Percentiles rank a stretch among this genome's conserved stretches.
These are phyloP conservation scores for Megalops atlanticus DNA, from an alignment of 2,113 vertebrate species.

Conservation along the genomic window DNA sequence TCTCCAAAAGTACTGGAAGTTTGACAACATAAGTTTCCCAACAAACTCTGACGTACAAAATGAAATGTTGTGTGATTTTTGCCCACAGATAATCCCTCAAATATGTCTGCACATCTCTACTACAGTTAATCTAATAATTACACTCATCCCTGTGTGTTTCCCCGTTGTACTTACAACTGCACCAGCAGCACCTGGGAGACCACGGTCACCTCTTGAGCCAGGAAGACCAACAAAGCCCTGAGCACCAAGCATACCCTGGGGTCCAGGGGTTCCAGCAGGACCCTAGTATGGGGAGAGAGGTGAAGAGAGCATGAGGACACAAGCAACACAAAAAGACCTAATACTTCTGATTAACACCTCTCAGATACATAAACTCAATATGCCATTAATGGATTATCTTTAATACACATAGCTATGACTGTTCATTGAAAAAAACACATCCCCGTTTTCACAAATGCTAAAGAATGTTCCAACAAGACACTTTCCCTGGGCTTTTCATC, in stretches of 20 bases:
- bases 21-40: too few relatives aligned
- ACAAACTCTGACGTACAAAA: background rate
- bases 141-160: background rate
- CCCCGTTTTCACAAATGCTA: too few relatives aligned
- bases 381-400: too few relatives aligned
- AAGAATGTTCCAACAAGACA: too few relatives aligned
- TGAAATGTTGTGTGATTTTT: background rate
- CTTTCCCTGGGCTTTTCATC: too few relatives aligned
- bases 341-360: too few relatives aligned
- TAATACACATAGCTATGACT: too few relatives aligned
- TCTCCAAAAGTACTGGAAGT: too few relatives aligned
- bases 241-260: slow-evolving; percentile 82
- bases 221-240: slow-evolving; percentile 91
- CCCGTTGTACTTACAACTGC: slow-evolving; percentile 72
- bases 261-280: slow-evolving; percentile 77
- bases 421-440: too few relatives aligned
- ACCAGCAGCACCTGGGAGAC: slow-evolving; percentile 84
- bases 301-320: background rate
- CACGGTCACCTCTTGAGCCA: slow-evolving; percentile 90
- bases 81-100: background rate
- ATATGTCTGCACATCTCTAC: background rate
- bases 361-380: too few relatives aligned
- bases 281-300: slow-evolving; percentile 72
- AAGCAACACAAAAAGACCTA: background rate
- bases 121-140: background rate